These are phyloP conservation scores for Melanchra persicariae DNA, from an alignment of 2,888 invertebrate species.

Conservation along the genomic window DNA sequence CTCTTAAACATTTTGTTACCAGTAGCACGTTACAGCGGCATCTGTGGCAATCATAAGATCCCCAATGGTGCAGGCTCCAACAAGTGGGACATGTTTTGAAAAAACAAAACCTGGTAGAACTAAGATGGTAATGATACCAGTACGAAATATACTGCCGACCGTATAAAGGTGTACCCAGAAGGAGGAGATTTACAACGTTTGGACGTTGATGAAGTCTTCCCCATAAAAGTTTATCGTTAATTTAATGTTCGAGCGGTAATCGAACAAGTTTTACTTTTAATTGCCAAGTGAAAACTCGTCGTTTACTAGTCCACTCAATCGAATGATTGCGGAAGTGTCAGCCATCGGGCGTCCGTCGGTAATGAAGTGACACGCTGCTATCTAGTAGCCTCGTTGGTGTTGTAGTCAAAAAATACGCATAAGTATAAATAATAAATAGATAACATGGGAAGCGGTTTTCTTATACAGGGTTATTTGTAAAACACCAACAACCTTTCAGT, in stretches of 20 bases:
- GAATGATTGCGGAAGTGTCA: constrained; percentile 41
- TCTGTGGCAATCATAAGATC: too few relatives aligned
- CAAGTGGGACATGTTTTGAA: too few relatives aligned
- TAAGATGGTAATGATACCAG: not conserved
- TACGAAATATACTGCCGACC: not conserved
- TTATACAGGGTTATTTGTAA: too few relatives aligned
- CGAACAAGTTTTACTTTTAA: constrained; percentile 51
- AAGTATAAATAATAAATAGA: too few relatives aligned
- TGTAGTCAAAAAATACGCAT: too few relatives aligned
- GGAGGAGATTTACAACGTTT: constrained; percentile 23
- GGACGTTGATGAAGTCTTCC: constrained; percentile 40
- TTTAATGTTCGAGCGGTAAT: constrained; percentile 39
- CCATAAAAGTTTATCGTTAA: constrained; percentile 37
- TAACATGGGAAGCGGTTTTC: too few relatives aligned
- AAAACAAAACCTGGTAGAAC: not conserved
- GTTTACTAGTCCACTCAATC: constrained; percentile 18
- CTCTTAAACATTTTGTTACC: too few relatives aligned
- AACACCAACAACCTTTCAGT: too few relatives aligned
- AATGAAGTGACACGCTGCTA: constrained; percentile 19
- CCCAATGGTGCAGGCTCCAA: too few relatives aligned
- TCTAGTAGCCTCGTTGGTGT: not conserved
- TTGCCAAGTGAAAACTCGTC: constrained; percentile 38
- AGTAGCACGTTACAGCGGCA: too few relatives aligned
- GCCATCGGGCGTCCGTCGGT: not conserved
- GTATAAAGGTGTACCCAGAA: not conserved